Conservation (phyloP, 2,797 vertebrate genomes). For the Salmo trutta region DNA sequence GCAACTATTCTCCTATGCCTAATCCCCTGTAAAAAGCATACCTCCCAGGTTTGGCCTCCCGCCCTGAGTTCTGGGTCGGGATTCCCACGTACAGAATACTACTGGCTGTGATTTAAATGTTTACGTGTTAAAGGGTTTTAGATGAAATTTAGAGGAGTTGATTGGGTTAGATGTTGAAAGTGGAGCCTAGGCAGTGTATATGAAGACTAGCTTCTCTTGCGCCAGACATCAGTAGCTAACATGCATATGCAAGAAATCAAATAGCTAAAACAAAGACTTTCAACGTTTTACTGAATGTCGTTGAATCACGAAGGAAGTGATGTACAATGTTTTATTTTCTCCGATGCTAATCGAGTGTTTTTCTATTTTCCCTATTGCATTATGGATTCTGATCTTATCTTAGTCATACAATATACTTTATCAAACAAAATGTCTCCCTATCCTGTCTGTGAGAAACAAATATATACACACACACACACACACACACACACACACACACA, state of each 20-base stretch:
- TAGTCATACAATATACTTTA: not conserved
- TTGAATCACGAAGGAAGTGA: not conserved
- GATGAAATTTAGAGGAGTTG: not conserved
- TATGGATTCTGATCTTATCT: no score
- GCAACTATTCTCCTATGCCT: not conserved
- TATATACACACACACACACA: no score
- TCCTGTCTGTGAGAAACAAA: not conserved
- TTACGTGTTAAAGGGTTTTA: not conserved
- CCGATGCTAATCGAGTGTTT: not conserved
- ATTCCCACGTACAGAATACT: conserved; percentile 1
- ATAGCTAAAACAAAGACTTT: not conserved
- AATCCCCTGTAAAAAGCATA: not conserved
- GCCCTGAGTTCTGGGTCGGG: not conserved
- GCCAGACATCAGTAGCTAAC: not conserved
- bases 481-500: no score
- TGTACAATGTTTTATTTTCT: conserved; percentile 1
- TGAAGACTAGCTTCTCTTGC: not conserved
- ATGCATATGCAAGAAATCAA: not conserved
- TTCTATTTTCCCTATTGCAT: not conserved
- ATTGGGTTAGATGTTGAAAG: conserved; percentile 11
- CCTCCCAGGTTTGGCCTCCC: not conserved
- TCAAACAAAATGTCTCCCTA: not conserved
- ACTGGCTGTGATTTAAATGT: not conserved
- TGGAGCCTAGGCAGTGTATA: not conserved
- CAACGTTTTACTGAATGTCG: not conserved